Evolutionary conservation across 1,140 invertebrate species (phyloP).

Genomic region (Thalassaphorura encarpata): DNA sequence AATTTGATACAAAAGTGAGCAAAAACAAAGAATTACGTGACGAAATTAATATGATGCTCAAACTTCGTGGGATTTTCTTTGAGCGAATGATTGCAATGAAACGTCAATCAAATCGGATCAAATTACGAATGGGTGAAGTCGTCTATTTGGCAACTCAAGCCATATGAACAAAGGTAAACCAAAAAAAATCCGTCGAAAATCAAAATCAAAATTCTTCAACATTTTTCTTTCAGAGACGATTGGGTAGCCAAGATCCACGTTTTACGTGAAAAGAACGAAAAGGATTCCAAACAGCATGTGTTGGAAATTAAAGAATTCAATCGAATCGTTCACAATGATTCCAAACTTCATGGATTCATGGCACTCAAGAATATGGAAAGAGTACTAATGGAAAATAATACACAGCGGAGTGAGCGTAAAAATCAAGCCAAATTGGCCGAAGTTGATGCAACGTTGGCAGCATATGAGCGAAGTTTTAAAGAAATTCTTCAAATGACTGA

Average conservation of each 20-base stretch:
- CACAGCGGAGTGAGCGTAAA: constrained; percentile 5
- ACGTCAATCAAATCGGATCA: constrained; percentile 3
- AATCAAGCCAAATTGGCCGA: constrained; percentile 6
- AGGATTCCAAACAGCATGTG: constrained; percentile 24
- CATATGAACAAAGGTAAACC: constrained; percentile 13
- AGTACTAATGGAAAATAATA: constrained; percentile 2
- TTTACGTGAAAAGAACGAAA: constrained; percentile 21
- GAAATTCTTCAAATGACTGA: constrained; percentile 6
- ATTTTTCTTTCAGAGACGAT: constrained; percentile 20
- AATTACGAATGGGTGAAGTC: constrained; percentile 12
- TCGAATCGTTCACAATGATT: constrained; percentile 18
- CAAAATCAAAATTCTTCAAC: background rate
- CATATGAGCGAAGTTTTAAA: constrained; percentile 13
- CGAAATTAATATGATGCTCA: constrained; percentile 29
- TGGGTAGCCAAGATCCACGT: constrained; percentile 14
- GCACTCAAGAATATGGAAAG: constrained; percentile 14
- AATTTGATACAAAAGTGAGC: constrained; percentile 12
- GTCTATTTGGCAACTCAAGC: constrained; percentile 9
- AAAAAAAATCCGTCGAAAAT: background rate
- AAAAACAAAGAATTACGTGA: constrained; percentile 12
- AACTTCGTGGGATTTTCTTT: constrained; percentile 18
- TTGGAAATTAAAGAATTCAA: constrained; percentile 21
- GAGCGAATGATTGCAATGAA: constrained; percentile 2
- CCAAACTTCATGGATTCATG: constrained; percentile 19
- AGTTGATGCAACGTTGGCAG: background rate